Evolutionary conservation across 2,797 vertebrate species (phyloP), one percentile per base, ranked within the genome.

Genomic region (Sebastes miniatus): DNA sequence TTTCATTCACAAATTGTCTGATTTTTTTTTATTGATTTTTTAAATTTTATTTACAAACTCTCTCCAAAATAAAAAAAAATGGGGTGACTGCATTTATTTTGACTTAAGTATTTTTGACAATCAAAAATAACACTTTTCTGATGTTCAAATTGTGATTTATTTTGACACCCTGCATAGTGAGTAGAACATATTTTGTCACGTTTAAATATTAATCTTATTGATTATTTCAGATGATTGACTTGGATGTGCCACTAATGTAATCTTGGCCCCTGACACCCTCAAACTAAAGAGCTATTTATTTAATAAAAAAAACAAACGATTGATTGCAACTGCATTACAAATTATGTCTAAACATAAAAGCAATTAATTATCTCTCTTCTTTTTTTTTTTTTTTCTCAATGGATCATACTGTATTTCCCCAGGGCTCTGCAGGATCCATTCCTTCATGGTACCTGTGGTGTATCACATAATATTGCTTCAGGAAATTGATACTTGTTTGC

Each of bases 201-300:
- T 65, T 77, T 64, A 29, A 75, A 31, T 34, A 61, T 73, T 54
- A 8, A 57, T 76, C 4, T 69, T 39, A n/a, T 70, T 69, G 22
- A 73, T 83, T 31, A 18, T 66, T 80, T 68, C 8, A 73, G 14
- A 70, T 79, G 31, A 74, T 20, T 73, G 14, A 73, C 73, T 69
- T 52, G 8, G 20, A 39, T 82, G 61, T 78, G 29, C 20, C 62
- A 59, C 32, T 36, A 67, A 74, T 77, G 32, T 47, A 43, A 63
- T 69, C 2, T 57, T 63, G 27, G 9, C 54, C 14, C 39, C n/a
- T 2, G 13, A 80, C 5, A 62, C 20, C 20, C 20, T 12, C 3
- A 25, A 54, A 36, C 54, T 47, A 50, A 84, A 62, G 36, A 62
- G 22, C 5, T 54, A 36, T 27, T 68, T 18, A 57, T 80, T 47